Evolutionary conservation across 2,888 invertebrate species (phyloP).

Genomic region (Xestobium rufovillosum): DNA sequence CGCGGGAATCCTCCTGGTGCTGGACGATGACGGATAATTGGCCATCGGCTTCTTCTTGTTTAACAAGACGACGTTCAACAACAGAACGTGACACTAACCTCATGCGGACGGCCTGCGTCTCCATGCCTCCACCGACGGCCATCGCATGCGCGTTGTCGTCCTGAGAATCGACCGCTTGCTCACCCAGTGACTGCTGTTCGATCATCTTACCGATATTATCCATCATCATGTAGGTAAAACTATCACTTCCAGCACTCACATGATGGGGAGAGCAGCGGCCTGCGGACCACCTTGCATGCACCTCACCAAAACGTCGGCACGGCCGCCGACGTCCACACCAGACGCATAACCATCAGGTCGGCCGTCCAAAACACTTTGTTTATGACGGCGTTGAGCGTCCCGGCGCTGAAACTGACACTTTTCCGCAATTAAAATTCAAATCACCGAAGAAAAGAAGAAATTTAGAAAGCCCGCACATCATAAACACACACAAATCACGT

Average conservation of each 20-base stretch:
- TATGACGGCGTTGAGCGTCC: slow-evolving; percentile 33
- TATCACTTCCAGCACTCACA: slow-evolving; percentile 25
- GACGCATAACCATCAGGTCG: slow-evolving; percentile 4
- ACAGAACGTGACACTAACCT: slow-evolving; percentile 43
- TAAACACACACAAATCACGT: slow-evolving; percentile 2
- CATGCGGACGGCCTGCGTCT: slow-evolving; percentile 43
- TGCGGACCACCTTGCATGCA: neutral
- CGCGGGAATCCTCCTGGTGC: slow-evolving; percentile 51
- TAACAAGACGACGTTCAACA: slow-evolving; percentile 42
- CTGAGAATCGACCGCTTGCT: slow-evolving; percentile 47
- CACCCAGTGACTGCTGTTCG: slow-evolving; percentile 49
- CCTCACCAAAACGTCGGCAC: slow-evolving; percentile 19
- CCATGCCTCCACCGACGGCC: slow-evolving; percentile 35
- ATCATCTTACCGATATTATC: slow-evolving; percentile 55
- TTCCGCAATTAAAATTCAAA: too few species aligned
- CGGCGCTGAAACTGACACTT: slow-evolving; percentile 20
- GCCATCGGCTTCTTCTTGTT: slow-evolving; percentile 45
- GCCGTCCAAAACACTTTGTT: slow-evolving; percentile 29
- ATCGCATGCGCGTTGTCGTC: slow-evolving; percentile 43
- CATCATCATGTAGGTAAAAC: slow-evolving; percentile 41
- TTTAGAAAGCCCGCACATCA: slow-evolving; percentile 8
- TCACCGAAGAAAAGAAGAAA: too few species aligned
- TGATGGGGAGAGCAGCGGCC: slow-evolving; percentile 8
- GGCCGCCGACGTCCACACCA: slow-evolving; percentile 9
- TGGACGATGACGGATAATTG: slow-evolving; percentile 52